Evolutionary conservation across 1,140 invertebrate genomes (phyloP).

Genomic region (Drosophila melanogaster): Release_6_plus_ISO1_MT NT_033779.5:9865501-9866000

Average conservation of each 20-base stretch:
- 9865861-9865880: conserved; percentile 80
- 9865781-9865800: conserved; percentile 14
- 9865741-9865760: conserved; percentile 5
- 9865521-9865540: conserved; percentile 35
- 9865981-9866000: conserved; percentile 46
- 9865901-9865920: conserved; percentile 4
- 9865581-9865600: conserved; percentile 5
- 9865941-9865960: conserved; percentile 80
- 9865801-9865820: conserved; percentile 13
- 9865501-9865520: conserved; percentile 28
- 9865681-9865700: conserved; percentile 80
- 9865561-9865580: conserved; percentile 20
- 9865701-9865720: conserved; percentile 72
- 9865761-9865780: conserved; percentile 16
- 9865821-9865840: conserved; percentile 75
- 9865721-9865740: conserved; percentile 20
- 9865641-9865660: not conserved
- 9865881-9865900: conserved; percentile 11
- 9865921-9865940: conserved; percentile 31
- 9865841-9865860: conserved; percentile 82
- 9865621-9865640: not conserved
- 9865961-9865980: conserved; percentile 79
- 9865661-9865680: conserved; percentile 53
- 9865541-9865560: conserved; percentile 38
- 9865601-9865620: conserved; percentile 7